These are phyloP conservation scores for Encarsia formosa DNA, from an alignment of 2,888 invertebrate species.

Conservation along the genomic window DNA sequence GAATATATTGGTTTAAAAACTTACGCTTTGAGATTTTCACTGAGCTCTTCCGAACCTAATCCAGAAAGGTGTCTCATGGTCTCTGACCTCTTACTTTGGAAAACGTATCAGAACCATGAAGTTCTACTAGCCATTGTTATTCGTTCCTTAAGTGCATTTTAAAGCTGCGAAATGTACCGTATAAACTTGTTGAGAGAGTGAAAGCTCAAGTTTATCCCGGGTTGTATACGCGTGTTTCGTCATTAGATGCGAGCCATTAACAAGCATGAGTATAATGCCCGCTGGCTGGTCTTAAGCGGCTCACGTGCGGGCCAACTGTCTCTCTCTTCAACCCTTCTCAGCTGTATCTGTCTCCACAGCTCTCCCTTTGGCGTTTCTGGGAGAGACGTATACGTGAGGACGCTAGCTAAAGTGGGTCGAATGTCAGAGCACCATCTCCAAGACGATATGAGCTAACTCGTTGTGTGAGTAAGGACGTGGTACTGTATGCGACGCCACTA, in stretches of 20 bases:
- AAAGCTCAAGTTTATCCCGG: too few species aligned
- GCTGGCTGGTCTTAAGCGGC: constrained; percentile 14
- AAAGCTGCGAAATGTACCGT: too few species aligned
- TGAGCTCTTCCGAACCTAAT: too few species aligned
- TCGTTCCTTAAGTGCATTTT: too few species aligned
- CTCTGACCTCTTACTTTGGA: too few species aligned
- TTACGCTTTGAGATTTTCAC: too few species aligned
- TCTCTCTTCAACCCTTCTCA: not conserved
- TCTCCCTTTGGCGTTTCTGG: not conserved
- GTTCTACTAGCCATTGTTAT: too few species aligned
- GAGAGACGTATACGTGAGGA: not conserved
- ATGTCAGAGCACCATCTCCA: not conserved
- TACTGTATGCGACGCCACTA: not conserved
- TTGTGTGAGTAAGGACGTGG: not conserved
- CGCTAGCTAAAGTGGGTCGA: not conserved
- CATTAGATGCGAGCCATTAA: constrained; percentile 16
- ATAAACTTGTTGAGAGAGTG: too few species aligned
- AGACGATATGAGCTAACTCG: not conserved
- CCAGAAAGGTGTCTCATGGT: too few species aligned
- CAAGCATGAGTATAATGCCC: constrained; percentile 9
- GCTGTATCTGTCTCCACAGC: not conserved
- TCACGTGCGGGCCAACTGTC: not conserved
- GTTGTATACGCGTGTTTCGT: not conserved
- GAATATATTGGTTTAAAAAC: too few species aligned
- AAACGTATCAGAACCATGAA: too few species aligned